phyloP scores from a whole-genome alignment of 2,888 invertebrate genomes.

The Drosophila infuscata region DNA sequence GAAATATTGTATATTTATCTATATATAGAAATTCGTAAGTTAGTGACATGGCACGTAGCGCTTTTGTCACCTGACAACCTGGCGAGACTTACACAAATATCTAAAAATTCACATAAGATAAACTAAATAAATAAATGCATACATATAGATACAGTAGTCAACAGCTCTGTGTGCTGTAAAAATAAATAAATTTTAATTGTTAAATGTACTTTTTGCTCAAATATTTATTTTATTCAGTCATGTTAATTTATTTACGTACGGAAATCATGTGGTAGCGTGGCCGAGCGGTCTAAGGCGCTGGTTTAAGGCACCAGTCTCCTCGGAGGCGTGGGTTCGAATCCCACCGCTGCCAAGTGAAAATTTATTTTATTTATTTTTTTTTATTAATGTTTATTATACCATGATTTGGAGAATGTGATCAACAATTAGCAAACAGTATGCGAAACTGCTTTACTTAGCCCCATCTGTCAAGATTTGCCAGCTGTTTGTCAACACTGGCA shows the following conservation, averaged over 20 bases:
- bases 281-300: constrained; percentile 85
- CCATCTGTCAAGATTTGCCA: constrained; percentile 34
- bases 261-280: constrained; percentile 80
- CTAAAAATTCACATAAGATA: background rate
- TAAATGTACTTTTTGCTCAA: no score
- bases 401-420: background rate
- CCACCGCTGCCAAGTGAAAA: constrained; percentile 82
- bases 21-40: background rate
- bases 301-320: constrained; percentile 83
- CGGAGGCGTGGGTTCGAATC: constrained; percentile 85
- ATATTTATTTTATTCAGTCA: background rate
- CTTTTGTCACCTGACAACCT: background rate
- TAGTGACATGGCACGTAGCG: background rate
- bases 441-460: background rate
- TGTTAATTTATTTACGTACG: background rate
- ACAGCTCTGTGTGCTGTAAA: background rate
- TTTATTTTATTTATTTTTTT: background rate
- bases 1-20: background rate
- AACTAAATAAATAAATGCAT: background rate
- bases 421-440: background rate
- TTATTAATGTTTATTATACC: background rate
- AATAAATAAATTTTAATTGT: background rate
- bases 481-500: constrained; percentile 54
- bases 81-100: background rate
- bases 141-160: background rate